phyloP scores from a whole-genome alignment of 2,888 invertebrate species.

The Metellina segmentata region DNA sequence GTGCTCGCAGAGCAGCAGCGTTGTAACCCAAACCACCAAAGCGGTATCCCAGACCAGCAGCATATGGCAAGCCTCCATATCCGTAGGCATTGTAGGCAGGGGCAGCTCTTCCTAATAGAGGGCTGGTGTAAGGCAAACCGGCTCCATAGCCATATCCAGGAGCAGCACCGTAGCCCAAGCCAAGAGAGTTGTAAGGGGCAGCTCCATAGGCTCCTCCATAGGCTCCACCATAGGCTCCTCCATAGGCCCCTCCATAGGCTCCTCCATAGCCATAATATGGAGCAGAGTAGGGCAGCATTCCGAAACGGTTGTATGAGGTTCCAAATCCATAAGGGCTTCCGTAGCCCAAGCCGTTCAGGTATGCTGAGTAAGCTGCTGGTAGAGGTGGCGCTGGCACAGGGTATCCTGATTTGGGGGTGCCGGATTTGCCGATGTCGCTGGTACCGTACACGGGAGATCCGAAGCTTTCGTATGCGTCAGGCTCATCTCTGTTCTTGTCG shows the following conservation, averaged over 20 bases:
- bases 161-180: neutral
- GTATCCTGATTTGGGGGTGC: neutral
- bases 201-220: slow-evolving; percentile 23
- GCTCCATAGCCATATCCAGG: slow-evolving; percentile 32
- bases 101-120: slow-evolving; percentile 25
- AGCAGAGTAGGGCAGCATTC: slow-evolving; percentile 21
- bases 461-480: slow-evolving; percentile 51
- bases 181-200: neutral
- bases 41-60: slow-evolving; percentile 34
- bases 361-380: slow-evolving; percentile 38
- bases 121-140: slow-evolving; percentile 15
- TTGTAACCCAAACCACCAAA: slow-evolving; percentile 34
- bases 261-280: slow-evolving; percentile 11
- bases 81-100: slow-evolving; percentile 6
- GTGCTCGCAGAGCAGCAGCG: slow-evolving; percentile 8
- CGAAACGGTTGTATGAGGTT: slow-evolving; percentile 4
- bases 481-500: slow-evolving; percentile 28
- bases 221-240: neutral
- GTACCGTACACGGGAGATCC: slow-evolving; percentile 50
- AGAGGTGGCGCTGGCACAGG: slow-evolving; percentile 1
- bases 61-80: slow-evolving; percentile 22
- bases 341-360: slow-evolving; percentile 33
- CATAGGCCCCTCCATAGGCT: neutral
- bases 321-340: slow-evolving; percentile 36
- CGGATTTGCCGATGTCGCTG: neutral